Evolutionary conservation across 2,113 vertebrate genomes (phyloP).

Genomic region (Brevimyrus niger): DNA sequence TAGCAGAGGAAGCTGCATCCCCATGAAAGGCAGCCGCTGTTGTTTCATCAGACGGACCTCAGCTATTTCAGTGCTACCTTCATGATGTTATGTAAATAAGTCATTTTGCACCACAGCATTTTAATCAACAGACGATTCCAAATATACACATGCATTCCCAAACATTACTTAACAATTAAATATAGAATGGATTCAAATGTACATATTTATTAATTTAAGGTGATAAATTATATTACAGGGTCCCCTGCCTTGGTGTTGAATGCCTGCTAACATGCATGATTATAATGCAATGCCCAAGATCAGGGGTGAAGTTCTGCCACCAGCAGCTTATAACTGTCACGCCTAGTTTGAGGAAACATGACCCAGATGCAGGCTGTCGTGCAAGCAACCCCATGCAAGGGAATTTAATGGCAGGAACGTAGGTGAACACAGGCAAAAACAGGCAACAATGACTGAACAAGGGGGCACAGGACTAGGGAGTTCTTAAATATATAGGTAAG

Average conservation of each 20-base stretch:
- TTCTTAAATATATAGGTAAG: no score
- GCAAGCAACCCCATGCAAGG: no score
- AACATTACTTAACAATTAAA: not conserved
- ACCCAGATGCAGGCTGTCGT: no score
- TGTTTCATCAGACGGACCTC: not conserved
- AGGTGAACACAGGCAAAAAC: no score
- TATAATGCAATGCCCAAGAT: not conserved
- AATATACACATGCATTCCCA: not conserved
- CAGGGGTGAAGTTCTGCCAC: not conserved
- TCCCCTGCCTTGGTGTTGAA: not conserved
- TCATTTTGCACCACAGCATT: not conserved
- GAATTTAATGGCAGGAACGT: no score
- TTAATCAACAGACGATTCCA: not conserved
- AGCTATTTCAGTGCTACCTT: not conserved
- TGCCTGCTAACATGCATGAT: not conserved
- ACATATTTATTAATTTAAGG: not conserved
- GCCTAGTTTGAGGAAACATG: no score
- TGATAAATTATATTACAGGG: not conserved
- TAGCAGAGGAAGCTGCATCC: not conserved
- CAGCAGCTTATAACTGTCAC: not conserved
- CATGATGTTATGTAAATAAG: not conserved
- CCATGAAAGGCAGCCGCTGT: not conserved
- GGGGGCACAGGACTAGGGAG: no score
- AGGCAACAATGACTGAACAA: no score
- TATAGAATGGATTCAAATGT: not conserved